Conservation (phyloP, 1,140 invertebrate species). For the Lucilia sericata region DNA sequence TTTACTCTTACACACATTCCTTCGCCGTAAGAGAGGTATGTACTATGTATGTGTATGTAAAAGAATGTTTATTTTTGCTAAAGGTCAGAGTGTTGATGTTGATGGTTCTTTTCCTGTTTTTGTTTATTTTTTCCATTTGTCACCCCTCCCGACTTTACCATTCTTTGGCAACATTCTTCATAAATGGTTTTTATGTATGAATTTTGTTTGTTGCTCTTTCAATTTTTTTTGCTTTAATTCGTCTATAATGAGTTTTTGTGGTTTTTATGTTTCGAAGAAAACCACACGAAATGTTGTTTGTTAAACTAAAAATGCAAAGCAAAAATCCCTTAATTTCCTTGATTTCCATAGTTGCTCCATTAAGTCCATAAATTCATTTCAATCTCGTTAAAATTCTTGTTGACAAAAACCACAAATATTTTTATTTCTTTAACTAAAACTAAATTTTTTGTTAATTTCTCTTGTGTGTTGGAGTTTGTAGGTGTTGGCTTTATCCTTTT, state of each 20-base stretch:
- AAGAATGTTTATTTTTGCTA: not conserved
- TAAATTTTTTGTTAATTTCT: conserved; percentile 17
- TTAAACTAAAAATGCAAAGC: not conserved
- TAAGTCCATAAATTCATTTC: conserved; percentile 34
- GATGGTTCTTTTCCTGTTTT: not conserved
- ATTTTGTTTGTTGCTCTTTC: not conserved
- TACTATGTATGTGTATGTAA: not conserved
- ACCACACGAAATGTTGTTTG: not conserved
- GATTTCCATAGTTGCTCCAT: not conserved
- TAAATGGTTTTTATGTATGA: not conserved
- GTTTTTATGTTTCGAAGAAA: conserved; percentile 2
- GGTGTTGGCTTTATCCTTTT: not conserved
- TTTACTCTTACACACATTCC: not conserved
- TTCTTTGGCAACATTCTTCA: not conserved
- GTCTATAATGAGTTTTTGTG: conserved; percentile 42
- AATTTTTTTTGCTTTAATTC: not conserved
- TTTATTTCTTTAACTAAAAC: conserved; percentile 36
- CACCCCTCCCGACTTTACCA: conserved; percentile 19
- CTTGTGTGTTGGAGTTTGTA: not conserved
- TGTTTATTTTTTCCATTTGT: not conserved
- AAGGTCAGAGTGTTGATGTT: not conserved
- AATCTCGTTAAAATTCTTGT: conserved; percentile 43
- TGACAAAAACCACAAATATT: conserved; percentile 42
- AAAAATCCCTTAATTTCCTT: not conserved
- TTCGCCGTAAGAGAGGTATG: not conserved